These are phyloP conservation scores for Apocheima hispidaria DNA, from an alignment of 2,888 invertebrate species.

Conservation along the genomic window DNA sequence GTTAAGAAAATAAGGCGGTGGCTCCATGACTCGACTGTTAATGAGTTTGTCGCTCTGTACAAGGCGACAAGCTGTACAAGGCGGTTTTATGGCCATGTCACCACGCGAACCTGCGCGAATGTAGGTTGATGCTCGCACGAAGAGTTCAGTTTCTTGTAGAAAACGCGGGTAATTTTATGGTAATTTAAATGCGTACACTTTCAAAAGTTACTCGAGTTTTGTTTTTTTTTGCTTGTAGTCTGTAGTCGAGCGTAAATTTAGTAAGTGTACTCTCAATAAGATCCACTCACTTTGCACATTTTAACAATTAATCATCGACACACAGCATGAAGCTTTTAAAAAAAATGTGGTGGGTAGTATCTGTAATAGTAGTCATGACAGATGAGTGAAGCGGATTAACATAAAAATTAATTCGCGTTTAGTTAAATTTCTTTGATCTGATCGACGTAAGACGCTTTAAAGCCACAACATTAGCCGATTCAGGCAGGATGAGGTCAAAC, in stretches of 20 bases:
- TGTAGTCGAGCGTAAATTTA: conserved; percentile 9
- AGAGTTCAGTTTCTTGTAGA: conserved; percentile 44
- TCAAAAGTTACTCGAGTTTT: conserved; percentile 35
- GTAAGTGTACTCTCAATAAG: conserved; percentile 5
- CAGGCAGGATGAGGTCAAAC: too few relatives aligned
- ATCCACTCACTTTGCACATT: conserved; percentile 2
- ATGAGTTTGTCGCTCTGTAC: conserved; percentile 23
- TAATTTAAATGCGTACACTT: conserved; percentile 34
- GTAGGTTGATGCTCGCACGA: conserved; percentile 58
- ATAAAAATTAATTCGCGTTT: too few relatives aligned
- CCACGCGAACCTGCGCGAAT: conserved; percentile 44
- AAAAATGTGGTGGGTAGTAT: too few relatives aligned
- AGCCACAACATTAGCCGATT: too few relatives aligned
- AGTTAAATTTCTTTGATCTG: too few relatives aligned
- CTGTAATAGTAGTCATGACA: too few relatives aligned
- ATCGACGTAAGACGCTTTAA: too few relatives aligned
- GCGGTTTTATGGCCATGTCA: conserved; percentile 52
- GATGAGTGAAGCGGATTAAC: too few relatives aligned
- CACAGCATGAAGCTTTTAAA: too few relatives aligned
- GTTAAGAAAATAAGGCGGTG: background rate
- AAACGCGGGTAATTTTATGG: conserved; percentile 35
- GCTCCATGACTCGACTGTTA: background rate
- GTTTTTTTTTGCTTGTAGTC: conserved; percentile 8
- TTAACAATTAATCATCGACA: too few relatives aligned
- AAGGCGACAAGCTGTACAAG: conserved; percentile 43